phyloP scores from a whole-genome alignment of 2,888 invertebrate genomes.

The Lithophane socia region DNA sequence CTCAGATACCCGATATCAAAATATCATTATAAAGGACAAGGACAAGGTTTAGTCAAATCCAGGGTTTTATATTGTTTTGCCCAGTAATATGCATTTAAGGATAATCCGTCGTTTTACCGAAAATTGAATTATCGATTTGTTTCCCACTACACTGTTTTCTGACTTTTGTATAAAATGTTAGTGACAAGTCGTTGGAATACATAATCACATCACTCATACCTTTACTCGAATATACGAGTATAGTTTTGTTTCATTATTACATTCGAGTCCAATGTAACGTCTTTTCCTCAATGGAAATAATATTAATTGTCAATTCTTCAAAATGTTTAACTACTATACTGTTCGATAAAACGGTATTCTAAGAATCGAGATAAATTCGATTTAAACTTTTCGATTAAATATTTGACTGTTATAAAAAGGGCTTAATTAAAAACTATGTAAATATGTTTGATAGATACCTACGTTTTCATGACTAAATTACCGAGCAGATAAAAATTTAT shows the following conservation, averaged over 20 bases:
- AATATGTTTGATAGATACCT: no score
- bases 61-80: constrained; percentile 43
- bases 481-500: no score
- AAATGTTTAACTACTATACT: no score
- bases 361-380: background rate
- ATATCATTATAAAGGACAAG: constrained; percentile 64
- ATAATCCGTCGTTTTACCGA: constrained; percentile 1
- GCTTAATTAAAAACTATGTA: background rate
- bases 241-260: no score
- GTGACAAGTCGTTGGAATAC: background rate
- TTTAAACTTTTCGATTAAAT: background rate
- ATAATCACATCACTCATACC: background rate
- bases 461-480: no score
- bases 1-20: constrained; percentile 65
- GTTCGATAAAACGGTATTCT: background rate
- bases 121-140: background rate
- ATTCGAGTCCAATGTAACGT: background rate
- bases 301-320: background rate
- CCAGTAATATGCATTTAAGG: constrained; percentile 31
- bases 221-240: background rate
- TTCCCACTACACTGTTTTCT: background rate
- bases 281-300: background rate
- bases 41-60: constrained; percentile 62
- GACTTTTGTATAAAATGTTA: background rate
- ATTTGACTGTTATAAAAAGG: background rate